phyloP scores from a whole-genome alignment of 2,113 vertebrate genomes.

The Oplegnathus fasciatus region DNA sequence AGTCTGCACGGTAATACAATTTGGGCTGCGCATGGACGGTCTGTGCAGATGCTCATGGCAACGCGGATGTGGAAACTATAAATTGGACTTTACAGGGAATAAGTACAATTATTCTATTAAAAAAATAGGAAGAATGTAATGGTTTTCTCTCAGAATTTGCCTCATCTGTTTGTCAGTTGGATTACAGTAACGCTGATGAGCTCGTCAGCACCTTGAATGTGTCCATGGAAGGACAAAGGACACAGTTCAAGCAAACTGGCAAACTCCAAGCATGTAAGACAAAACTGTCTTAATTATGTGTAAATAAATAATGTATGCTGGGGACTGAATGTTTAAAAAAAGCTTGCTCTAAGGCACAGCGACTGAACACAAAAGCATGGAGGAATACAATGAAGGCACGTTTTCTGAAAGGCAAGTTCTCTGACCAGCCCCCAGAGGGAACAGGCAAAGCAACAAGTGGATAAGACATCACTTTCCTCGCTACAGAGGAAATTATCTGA shows the following conservation, averaged over 20 bases:
- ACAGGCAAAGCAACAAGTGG: slow-evolving; percentile 11
- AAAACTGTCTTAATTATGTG: background rate
- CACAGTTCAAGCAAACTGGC: slow-evolving; percentile 9
- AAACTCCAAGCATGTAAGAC: slow-evolving; percentile 8
- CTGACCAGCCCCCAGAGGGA: background rate
- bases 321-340: background rate
- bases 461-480: background rate
- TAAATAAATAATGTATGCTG: slow-evolving; percentile 8
- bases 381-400: background rate
- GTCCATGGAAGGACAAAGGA: background rate
- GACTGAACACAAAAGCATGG: background rate
- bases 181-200: background rate
- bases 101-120: no score
- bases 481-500: slow-evolving; percentile 22
- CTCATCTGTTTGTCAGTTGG: background rate
- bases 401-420: slow-evolving; percentile 9
- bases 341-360: background rate
- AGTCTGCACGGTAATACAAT: no score
- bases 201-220: background rate
- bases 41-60: no score
- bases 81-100: background rate
- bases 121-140: no score
- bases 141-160: background rate
- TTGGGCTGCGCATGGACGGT: no score
- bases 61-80: no score